Percentiles rank a stretch among this genome's conserved stretches.
phyloP scores from a whole-genome alignment of 1,140 invertebrate genomes.

The Euglossa dilemma region DNA sequence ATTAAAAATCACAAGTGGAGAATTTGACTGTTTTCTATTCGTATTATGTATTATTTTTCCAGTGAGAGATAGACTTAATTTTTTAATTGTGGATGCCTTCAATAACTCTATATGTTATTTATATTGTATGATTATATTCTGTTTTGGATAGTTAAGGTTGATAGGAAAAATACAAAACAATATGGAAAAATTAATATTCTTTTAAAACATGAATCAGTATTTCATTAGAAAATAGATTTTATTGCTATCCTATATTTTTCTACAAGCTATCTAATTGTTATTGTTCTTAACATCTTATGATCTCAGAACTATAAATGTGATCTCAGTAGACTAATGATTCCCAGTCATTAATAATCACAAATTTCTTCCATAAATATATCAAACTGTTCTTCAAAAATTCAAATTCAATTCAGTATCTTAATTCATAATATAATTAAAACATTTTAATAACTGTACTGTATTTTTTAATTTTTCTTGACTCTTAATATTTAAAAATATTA shows the following conservation, averaged over 20 bases:
- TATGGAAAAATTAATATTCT: not conserved
- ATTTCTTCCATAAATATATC: constrained; percentile 15
- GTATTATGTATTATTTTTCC: not conserved
- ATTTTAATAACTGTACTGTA: not conserved
- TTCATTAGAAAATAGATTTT: constrained; percentile 31
- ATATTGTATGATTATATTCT: not conserved
- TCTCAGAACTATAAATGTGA: constrained; percentile 39
- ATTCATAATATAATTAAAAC: not conserved
- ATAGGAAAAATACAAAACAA: not conserved
- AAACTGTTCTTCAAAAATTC: not conserved
- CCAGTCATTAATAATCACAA: not conserved
- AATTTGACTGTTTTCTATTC: constrained; percentile 2
- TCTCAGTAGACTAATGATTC: constrained; percentile 29
- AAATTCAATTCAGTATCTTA: not conserved
- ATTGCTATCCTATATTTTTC: constrained; percentile 42
- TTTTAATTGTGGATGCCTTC: not conserved
- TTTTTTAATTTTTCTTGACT: too few relatives aligned
- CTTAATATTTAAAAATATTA: not conserved
- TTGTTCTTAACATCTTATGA: constrained; percentile 20
- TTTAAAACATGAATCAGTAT: constrained; percentile 25
- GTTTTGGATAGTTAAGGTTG: not conserved
- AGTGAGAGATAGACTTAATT: not conserved
- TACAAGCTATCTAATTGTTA: constrained; percentile 33
- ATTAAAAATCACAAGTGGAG: not conserved
- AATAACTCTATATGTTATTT: not conserved